Evolutionary conservation across 2,888 invertebrate genomes (phyloP).

Genomic region (Drosophila fulvimacula): DNA sequence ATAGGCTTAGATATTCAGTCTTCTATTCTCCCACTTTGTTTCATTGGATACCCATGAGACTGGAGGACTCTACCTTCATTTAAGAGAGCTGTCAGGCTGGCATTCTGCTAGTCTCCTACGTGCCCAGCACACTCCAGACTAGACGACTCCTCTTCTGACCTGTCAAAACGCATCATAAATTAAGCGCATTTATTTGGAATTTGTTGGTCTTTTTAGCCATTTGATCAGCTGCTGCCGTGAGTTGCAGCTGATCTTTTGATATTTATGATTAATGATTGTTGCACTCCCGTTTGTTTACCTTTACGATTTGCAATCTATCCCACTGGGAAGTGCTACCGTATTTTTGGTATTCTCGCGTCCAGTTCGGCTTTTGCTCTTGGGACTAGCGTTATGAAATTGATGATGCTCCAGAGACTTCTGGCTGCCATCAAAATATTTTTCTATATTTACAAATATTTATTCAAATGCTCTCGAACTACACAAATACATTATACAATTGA

Average conservation of each 20-base stretch:
- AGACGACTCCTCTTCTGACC: slow-evolving; percentile 16
- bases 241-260: slow-evolving; percentile 41
- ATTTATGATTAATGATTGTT: slow-evolving; percentile 52
- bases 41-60: not conserved
- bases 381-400: slow-evolving; percentile 49
- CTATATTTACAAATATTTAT: slow-evolving; percentile 35
- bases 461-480: slow-evolving; percentile 1
- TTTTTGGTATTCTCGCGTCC: slow-evolving; percentile 6
- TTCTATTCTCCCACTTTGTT: not conserved
- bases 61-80: not conserved
- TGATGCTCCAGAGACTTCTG: slow-evolving; percentile 68
- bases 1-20: not conserved
- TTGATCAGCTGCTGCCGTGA: slow-evolving; percentile 63
- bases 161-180: slow-evolving; percentile 76
- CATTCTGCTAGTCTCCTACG: slow-evolving; percentile 26
- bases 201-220: slow-evolving; percentile 8
- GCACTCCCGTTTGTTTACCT: slow-evolving; percentile 12
- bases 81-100: slow-evolving; percentile 58
- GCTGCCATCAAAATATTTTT: slow-evolving; percentile 79
- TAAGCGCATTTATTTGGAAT: slow-evolving; percentile 39
- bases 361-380: slow-evolving; percentile 6
- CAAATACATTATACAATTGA: slow-evolving; percentile 23
- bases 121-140: not conserved
- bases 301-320: slow-evolving; percentile 35
- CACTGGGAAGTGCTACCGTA: slow-evolving; percentile 70